phyloP scores from a whole-genome alignment of 1,140 invertebrate species.

The Papilio helenus region DNA sequence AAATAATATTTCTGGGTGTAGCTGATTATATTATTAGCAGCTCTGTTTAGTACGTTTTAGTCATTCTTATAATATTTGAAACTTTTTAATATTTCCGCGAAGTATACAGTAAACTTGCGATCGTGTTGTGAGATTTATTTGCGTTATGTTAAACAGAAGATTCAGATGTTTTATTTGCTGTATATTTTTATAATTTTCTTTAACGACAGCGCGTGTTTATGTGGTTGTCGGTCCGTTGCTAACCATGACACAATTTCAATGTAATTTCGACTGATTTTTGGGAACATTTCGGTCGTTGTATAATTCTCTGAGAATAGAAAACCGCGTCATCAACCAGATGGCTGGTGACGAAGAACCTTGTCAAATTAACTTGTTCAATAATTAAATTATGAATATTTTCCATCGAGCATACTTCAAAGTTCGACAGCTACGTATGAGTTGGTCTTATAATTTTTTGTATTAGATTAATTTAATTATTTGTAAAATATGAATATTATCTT shows the following conservation, averaged over 20 bases:
- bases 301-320: constrained; percentile 25
- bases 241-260: constrained; percentile 23
- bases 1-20: constrained; percentile 4
- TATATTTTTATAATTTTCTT: constrained; percentile 22
- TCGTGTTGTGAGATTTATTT: background rate
- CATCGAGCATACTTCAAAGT: too few relatives aligned
- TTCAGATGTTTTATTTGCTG: background rate
- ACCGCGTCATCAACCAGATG: constrained; percentile 8
- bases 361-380: background rate
- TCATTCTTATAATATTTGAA: background rate
- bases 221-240: background rate
- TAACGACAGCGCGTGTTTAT: background rate
- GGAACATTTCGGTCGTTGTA: constrained; percentile 21
- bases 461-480: background rate
- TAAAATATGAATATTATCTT: background rate
- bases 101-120: background rate
- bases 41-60: background rate
- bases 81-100: background rate
- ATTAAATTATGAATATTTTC: background rate
- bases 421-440: too few relatives aligned
- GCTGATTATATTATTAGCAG: constrained; percentile 17
- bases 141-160: background rate
- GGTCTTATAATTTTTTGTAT: too few relatives aligned
- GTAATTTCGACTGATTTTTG: constrained; percentile 11
- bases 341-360: background rate